A percentile compares a stretch with the other conserved stretches of the same genome.
Evolutionary conservation across 2,113 vertebrate species (phyloP).

Genomic region (Scalopus aquaticus): DNA sequence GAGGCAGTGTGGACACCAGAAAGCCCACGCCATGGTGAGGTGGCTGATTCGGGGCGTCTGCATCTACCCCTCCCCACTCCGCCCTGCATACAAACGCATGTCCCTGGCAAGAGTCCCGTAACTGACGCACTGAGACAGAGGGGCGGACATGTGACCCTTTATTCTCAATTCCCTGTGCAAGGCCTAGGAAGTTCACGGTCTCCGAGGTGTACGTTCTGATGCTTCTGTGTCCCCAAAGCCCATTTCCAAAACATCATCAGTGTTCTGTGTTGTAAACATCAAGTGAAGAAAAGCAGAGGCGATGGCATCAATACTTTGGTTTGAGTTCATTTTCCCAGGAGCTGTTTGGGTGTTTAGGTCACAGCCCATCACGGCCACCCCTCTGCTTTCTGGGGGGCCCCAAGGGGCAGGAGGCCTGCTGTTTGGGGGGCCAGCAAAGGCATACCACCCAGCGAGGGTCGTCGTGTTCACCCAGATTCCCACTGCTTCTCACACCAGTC

Average conservation of each 20-base stretch:
- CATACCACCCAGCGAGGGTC: neutral
- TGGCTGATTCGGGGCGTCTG: fast-evolving
- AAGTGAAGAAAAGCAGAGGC: neutral
- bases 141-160: neutral
- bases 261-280: neutral
- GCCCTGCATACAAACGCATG: fast-evolving
- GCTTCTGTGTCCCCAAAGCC: neutral
- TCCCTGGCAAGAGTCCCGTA: neutral
- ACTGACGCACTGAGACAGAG: neutral
- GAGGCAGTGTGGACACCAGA: neutral
- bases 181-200: neutral
- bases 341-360: neutral
- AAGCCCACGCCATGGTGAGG: neutral
- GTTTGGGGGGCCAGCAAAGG: too few relatives aligned
- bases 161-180: neutral
- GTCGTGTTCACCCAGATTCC: neutral
- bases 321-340: neutral
- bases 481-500: neutral
- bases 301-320: neutral
- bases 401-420: neutral
- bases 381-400: neutral
- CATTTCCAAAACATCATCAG: neutral
- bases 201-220: neutral
- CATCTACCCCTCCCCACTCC: neutral
- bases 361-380: neutral